A percentile compares a stretch with the other conserved stretches of the same genome.
Evolutionary conservation across 2,113 vertebrate genomes (phyloP).

Genomic region (Gobio gobio): DNA sequence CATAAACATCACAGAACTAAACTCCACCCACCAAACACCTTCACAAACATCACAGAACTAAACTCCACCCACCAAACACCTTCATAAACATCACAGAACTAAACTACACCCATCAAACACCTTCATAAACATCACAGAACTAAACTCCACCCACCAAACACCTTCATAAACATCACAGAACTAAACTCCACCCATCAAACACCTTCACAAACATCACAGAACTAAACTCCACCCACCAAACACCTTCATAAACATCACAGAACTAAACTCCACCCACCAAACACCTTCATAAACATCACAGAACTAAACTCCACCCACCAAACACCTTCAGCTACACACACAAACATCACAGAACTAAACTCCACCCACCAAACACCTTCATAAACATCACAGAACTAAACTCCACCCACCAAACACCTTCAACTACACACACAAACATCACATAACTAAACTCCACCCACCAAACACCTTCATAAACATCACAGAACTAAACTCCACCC

Average conservation of each 20-base stretch:
- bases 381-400: not conserved
- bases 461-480: too few relatives aligned
- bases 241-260: not conserved
- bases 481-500: too few relatives aligned
- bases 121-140: too few relatives aligned
- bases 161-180: not conserved
- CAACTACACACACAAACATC: not conserved
- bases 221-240: not conserved
- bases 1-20: not conserved
- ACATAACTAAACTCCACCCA: not conserved
- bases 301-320: not conserved
- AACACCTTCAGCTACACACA: not conserved
- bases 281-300: not conserved
- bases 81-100: too few relatives aligned
- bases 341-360: not conserved
- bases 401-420: not conserved
- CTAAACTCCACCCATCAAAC: too few relatives aligned
- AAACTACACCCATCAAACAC: not conserved
- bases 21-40: not conserved
- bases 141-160: not conserved
- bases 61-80: too few relatives aligned
- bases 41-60: too few relatives aligned
- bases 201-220: too few relatives aligned
- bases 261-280: slow-evolving; percentile 1
- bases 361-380: not conserved